These are phyloP conservation scores for Pantala flavescens DNA, from an alignment of 1,140 invertebrate genomes.

Conservation along the genomic window DNA sequence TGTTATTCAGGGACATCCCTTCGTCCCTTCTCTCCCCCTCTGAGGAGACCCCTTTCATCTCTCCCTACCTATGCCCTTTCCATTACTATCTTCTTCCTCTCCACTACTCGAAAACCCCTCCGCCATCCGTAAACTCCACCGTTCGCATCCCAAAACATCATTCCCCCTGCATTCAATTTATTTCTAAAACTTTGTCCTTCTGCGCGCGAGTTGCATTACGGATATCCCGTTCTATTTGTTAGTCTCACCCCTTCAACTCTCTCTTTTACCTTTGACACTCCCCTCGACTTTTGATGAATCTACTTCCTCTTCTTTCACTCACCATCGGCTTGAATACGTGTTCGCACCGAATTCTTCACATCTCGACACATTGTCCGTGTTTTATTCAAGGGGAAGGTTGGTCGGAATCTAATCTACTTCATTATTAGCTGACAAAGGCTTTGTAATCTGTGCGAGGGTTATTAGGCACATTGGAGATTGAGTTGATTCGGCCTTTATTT, in stretches of 20 bases:
- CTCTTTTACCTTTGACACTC: not conserved
- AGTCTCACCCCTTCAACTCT: not conserved
- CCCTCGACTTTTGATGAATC: not conserved
- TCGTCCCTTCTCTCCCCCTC: not conserved
- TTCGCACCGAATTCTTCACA: not conserved
- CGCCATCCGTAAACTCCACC: not conserved
- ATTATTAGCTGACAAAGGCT: no score
- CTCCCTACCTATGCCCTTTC: not conserved
- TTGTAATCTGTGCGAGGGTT: no score
- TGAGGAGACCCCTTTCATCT: no score
- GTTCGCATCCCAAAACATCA: not conserved
- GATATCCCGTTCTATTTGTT: not conserved
- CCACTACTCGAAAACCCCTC: not conserved
- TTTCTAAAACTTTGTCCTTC: not conserved
- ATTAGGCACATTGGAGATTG: no score
- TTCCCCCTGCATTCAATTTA: slow-evolving; percentile 5
- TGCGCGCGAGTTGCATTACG: not conserved
- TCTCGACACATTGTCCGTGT: not conserved
- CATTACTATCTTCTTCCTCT: not conserved
- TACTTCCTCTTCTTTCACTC: not conserved
- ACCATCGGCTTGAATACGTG: not conserved
- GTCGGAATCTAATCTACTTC: no score
- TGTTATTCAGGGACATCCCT: slow-evolving; percentile 5
- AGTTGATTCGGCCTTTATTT: no score
- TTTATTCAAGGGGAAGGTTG: no score